Percentiles rank a stretch among this genome's conserved stretches.
These are phyloP conservation scores for Quiscalus mexicanus DNA, from an alignment of 2,113 vertebrate species.

Conservation along the genomic window DNA sequence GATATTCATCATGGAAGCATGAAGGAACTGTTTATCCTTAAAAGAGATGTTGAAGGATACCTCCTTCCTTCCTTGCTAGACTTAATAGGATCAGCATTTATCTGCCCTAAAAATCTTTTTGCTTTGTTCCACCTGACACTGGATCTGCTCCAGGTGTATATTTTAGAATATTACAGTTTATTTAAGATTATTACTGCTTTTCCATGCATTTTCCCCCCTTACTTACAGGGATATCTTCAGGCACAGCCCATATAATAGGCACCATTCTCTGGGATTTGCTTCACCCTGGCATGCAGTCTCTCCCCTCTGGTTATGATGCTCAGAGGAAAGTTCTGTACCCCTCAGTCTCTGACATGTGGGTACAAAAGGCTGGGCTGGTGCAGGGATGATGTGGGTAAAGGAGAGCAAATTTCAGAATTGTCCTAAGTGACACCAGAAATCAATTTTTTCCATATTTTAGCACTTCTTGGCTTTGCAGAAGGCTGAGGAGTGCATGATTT, in stretches of 20 bases:
- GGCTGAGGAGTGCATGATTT: fast-evolving
- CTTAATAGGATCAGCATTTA: background rate
- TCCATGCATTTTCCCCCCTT: fast-evolving
- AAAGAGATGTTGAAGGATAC: background rate
- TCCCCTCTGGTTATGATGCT: background rate
- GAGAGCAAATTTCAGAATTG: background rate
- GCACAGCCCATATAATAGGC: background rate
- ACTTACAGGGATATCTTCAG: background rate
- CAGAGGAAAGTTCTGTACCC: background rate
- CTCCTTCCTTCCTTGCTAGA: background rate
- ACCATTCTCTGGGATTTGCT: background rate
- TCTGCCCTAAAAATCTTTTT: background rate
- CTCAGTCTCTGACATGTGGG: background rate
- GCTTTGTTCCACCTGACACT: background rate
- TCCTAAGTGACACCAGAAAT: background rate
- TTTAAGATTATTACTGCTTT: background rate
- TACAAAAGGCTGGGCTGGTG: background rate
- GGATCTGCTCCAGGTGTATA: background rate
- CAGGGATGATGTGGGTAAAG: background rate
- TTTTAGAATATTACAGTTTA: background rate
- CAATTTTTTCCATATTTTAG: background rate
- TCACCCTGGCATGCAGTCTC: background rate
- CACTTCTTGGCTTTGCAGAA: background rate
- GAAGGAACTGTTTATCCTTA: background rate
- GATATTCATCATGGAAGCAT: fast-evolving